phyloP scores from a whole-genome alignment of 2,113 vertebrate genomes.

The Tauraco erythrolophus region DNA sequence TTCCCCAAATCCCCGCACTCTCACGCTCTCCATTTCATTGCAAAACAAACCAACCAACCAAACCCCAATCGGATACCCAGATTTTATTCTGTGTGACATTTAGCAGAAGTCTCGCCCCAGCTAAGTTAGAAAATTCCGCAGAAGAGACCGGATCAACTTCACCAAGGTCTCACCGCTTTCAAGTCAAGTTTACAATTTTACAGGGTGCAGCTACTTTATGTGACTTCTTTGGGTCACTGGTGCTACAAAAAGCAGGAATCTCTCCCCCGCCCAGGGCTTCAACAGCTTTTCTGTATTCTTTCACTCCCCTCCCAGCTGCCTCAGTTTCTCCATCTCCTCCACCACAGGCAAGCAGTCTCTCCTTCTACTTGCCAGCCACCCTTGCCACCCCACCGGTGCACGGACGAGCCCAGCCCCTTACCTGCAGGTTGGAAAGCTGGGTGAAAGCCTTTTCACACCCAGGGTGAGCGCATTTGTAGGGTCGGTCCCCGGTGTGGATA shows the following conservation, averaged over 20 bases:
- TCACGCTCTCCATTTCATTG: neutral
- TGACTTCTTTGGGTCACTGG: neutral
- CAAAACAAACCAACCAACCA: neutral
- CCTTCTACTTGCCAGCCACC: neutral
- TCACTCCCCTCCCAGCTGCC: neutral
- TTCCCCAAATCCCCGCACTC: neutral
- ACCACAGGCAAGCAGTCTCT: neutral
- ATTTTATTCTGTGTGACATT: neutral
- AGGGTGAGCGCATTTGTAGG: conserved; percentile 93
- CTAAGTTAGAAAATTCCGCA: neutral
- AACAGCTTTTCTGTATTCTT: neutral
- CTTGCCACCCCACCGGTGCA: neutral
- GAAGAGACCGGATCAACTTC: neutral
- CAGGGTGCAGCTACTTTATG: neutral
- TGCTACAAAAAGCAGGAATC: neutral
- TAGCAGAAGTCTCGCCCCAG: neutral
- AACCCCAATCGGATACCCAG: neutral
- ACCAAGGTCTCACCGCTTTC: rapidly evolving
- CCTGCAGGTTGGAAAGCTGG: conserved; percentile 97
- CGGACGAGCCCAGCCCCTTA: conserved; percentile 48
- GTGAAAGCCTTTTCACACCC: conserved; percentile 98
- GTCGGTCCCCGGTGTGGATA: conserved; percentile 97
- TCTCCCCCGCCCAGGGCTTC: neutral
- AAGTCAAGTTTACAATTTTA: neutral
- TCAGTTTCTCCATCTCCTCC: neutral